A percentile compares a stretch with the other conserved stretches of the same genome.
phyloP scores from a whole-genome alignment of 2,797 vertebrate species.

The Sitta carolinensis region DNA sequence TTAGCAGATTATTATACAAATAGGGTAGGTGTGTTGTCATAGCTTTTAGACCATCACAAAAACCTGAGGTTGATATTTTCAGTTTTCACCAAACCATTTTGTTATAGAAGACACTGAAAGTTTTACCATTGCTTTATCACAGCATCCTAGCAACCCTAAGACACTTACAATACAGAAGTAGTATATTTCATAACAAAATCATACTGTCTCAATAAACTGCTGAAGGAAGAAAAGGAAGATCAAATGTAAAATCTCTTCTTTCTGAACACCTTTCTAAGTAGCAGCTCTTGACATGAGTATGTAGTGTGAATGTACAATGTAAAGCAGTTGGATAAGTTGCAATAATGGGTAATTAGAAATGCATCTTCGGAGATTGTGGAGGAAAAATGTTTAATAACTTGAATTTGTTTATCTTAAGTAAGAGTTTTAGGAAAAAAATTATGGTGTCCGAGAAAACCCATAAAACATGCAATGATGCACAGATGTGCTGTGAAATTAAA shows the following conservation, averaged over 20 bases:
- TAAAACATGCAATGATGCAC: neutral
- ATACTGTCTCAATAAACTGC: neutral
- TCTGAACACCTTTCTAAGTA: neutral
- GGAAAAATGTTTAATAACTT: neutral
- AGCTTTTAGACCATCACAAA: neutral
- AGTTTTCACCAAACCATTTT: neutral
- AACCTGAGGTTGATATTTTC: neutral
- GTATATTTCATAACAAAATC: neutral
- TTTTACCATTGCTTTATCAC: neutral
- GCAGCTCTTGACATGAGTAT: neutral
- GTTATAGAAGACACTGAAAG: neutral
- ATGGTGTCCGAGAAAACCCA: neutral
- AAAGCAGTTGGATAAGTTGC: neutral
- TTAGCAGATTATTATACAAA: neutral
- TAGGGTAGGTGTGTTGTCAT: neutral
- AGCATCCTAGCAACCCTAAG: neutral
- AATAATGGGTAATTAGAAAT: neutral
- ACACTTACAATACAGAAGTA: neutral
- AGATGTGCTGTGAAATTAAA: slow-evolving; percentile 34
- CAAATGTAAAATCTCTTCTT: neutral
- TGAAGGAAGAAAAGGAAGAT: neutral
- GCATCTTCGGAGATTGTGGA: neutral
- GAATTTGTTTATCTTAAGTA: neutral
- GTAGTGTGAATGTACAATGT: accelerated
- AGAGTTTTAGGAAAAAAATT: neutral